Evolutionary conservation across 1,140 invertebrate species (phyloP), one percentile per base, ranked within the genome.

Genomic region (Metopolophium dirhodum): DNA sequence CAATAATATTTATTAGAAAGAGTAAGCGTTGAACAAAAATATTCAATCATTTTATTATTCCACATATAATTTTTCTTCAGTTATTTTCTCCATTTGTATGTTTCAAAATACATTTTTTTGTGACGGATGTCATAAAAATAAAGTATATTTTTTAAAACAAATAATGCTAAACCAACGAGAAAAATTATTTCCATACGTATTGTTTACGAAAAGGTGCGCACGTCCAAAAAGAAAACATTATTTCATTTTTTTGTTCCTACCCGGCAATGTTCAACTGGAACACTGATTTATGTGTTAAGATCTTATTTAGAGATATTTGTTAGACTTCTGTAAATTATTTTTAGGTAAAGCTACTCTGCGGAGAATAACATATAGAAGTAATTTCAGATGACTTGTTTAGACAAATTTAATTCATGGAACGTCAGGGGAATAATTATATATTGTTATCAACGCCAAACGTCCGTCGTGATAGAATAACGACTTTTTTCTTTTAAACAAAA

Each of bases 61-160:
- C 35, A 41, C 11, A 8, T 37, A 45, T 47, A 30, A 41, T 47
- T 41, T 77, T 6, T 57, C 45, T 35, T 22, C 7, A 14, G 41
- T 86, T 86, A 7, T 26, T 45, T 23, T 45, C 26, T 91, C 37
- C 23, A 7, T 37, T 26, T 47, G 41, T 77, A n/a, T 90, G 7
- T 90, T 47, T 90, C 54, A 90, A 90, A 61, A 23, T 26, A 35
- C 14, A 23, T 91, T 91, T 45, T 45, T 9, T 77, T 47, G 30
- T 77, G 45, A n/a, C 3, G 26, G 35, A 77, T 26, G 30, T 45
- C 41, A 77, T 91, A 49, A 91, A 91, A 91, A 22, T 26, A 47
- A 86, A 47, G 90, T 77, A 30, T 77, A 49, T 91, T 91, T 77
- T 47, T n/a, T n/a, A n/a, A 49, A 86, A 86, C n/a, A 86, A 49